Evolutionary conservation across 2,797 vertebrate species (phyloP), one percentile per base, ranked within the genome.

Genomic region (Salmo trutta): DNA sequence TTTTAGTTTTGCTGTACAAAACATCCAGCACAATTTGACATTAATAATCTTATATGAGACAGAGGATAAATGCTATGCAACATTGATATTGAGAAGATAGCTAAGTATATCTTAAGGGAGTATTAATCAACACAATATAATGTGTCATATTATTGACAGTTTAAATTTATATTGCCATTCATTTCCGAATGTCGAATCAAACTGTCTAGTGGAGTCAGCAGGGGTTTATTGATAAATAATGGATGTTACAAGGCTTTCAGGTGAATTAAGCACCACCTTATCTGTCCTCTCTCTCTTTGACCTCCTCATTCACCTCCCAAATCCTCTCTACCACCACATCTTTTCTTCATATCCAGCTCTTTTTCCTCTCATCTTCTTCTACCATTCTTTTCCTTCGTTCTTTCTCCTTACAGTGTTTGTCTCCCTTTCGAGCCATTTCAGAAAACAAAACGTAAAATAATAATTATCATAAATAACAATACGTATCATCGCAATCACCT

Each of bases 1-100:
- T 91, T 91, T 94, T 92, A 91, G 92, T 93, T 94, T 93, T 94
- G 90, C 90, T 87, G 88, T 90, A 88, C 92, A 94, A 95, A 95
- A 95, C 93, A 94, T 94, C 93, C 92, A 93, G 93, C 93, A 94
- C 91, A 88, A 91, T 91, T 91, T 87, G 91, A 94, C 93, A 41
- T 10, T 0, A 91, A 74, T 89, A 81, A 91, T 85, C 87, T 88
- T 89, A 89, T 90, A 89, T 88, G 89, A 89, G 90, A 89, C 89
- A 84, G 88, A 89, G 91, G 88, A 93, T 93, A 93, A 92, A 90
- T 90, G 91, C 84, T 89, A 91, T 88, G 89, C 89, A 89, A 92
- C 91, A 89, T 77, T 83, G 85, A 90, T 90, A 91, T 86, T 88
- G 86, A 91, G 91, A 91, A 91, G 91, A 91, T 91, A 91, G 91